Conservation (phyloP, 2,797 vertebrate species). For the Triplophysa yarkandensis region DNA sequence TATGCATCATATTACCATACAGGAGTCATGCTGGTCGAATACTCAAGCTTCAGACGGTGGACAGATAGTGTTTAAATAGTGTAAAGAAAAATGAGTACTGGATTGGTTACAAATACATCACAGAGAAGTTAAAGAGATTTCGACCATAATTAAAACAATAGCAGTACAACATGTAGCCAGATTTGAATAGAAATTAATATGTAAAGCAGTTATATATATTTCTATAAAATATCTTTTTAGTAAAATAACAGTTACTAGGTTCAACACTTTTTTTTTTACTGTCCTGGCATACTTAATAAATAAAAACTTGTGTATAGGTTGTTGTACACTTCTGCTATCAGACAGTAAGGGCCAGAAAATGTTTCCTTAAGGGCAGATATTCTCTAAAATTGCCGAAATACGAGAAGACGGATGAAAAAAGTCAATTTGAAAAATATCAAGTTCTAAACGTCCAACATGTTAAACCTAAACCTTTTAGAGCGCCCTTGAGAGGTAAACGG, state of each 20-base stretch:
- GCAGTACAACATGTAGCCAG: too few species aligned
- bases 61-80: neutral
- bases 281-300: too few species aligned
- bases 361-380: neutral
- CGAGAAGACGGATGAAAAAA: constrained; percentile 9
- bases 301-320: too few species aligned
- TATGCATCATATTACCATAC: neutral
- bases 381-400: neutral
- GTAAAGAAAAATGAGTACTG: neutral
- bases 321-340: neutral
- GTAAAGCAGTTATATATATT: too few species aligned
- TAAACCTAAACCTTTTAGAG: constrained; percentile 4
- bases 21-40: neutral
- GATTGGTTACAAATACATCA: neutral
- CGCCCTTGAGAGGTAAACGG: constrained; percentile 27
- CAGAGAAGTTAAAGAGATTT: neutral
- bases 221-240: too few species aligned
- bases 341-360: neutral
- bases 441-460: constrained; percentile 15
- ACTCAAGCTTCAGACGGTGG: neutral
- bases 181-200: too few species aligned
- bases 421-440: constrained; percentile 40
- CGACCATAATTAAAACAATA: too few species aligned
- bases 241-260: too few species aligned
- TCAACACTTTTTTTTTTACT: too few species aligned